Base-by-base conservation (phyloP, 1,140 invertebrate genomes). In the Sipha flava region DNA sequence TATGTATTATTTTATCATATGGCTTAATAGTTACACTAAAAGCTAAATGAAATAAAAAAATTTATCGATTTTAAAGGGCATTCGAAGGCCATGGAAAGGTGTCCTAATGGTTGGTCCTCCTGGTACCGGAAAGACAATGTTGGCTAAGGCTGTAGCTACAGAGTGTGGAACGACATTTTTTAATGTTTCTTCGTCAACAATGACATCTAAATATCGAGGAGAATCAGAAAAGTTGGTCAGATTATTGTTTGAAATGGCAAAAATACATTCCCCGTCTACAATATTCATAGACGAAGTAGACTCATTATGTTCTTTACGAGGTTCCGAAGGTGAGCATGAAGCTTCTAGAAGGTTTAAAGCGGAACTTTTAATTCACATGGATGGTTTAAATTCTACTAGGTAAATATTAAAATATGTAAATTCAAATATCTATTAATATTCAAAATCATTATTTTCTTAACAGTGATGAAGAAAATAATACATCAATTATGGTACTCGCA, bases 121-220 rank as follows among this genome's bases (percentile, higher is more conserved):
- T 9, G 92, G 92, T 29, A 99, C 98, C 64, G 97, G 97, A 1
- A 99, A 99, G 87, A 99, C 98, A 1, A 88, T 99, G 45, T 86
- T 99, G 31, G 98, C 98, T 1, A 99, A 99, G 88, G 98, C 98
- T 62, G 98, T 99, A 0, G 98, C 98, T 29, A 99, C 91, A 0
- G 91, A 93, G 85, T 92, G 91, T 84, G 89, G 89, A 26, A 91
- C 91, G 12, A 93, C 91, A 3, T 92, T 93, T 84, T 93, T 92
- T 84, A 91, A 90, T 83, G 90, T 93, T 26, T 90, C 90, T 5
- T 89, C 90, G 3, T 90, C 91, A 5, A 90, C 89, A n/a, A 84
- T 92, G 3, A 90, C 90, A 7, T 91, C 90, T n/a, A 92, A 92
- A 83, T 92, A 90, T 83, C 84, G 90, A 43, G 91, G 92, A n/a